These are phyloP conservation scores for Psococerastis gibbosa DNA, from an alignment of 2,888 invertebrate genomes.

Conservation along the genomic window DNA sequence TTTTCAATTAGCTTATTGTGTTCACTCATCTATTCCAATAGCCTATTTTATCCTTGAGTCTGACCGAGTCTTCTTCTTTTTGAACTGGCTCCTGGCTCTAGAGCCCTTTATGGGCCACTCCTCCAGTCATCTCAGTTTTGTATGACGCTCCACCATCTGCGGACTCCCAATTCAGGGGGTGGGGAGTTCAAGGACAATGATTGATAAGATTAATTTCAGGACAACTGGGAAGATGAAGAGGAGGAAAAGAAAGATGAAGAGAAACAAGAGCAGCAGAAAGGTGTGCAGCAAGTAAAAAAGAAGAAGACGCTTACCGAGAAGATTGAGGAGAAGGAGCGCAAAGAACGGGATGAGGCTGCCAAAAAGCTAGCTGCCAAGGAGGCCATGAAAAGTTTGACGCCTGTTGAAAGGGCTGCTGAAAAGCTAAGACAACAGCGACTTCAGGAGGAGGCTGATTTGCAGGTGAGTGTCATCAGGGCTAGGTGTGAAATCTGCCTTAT, in stretches of 20 bases:
- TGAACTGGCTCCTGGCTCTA: no score
- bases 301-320: slow-evolving; percentile 59
- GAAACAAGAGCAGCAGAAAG: slow-evolving; percentile 36
- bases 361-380: slow-evolving; percentile 36
- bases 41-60: background rate
- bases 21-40: no score
- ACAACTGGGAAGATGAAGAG: slow-evolving; percentile 87
- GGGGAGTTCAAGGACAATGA: slow-evolving; percentile 4
- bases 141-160: no score
- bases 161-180: background rate
- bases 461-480: no score
- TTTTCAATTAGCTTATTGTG: no score
- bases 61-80: slow-evolving; percentile 2
- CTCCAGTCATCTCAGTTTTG: no score
- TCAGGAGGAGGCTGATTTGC: slow-evolving; percentile 73
- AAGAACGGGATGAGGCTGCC: slow-evolving; percentile 42
- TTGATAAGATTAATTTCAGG: slow-evolving; percentile 42
- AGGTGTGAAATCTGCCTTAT: no score
- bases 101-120: no score
- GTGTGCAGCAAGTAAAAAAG: slow-evolving; percentile 43
- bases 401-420: slow-evolving; percentile 58
- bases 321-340: slow-evolving; percentile 72
- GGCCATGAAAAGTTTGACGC: slow-evolving; percentile 32
- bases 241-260: slow-evolving; percentile 63
- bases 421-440: slow-evolving; percentile 59